A percentile compares a stretch with the other conserved stretches of the same genome.
Conservation (phyloP, 1,140 invertebrate species). For the Zaprionus inermis region DNA sequence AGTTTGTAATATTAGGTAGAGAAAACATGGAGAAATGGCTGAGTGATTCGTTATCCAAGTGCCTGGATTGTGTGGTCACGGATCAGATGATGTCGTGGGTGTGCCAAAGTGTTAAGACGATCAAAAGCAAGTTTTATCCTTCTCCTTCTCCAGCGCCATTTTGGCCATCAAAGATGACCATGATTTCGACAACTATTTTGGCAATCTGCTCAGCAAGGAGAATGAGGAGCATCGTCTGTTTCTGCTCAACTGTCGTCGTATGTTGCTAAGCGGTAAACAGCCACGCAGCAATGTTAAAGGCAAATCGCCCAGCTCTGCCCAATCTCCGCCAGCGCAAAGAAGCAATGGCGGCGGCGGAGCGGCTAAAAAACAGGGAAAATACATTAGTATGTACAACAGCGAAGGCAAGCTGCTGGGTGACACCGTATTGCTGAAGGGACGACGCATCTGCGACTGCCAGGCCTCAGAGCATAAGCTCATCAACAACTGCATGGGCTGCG, state of each 20-base stretch:
- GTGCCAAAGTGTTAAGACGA: background rate
- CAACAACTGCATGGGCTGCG: conserved; percentile 97
- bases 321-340: conserved; percentile 26
- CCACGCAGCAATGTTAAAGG: conserved; percentile 62
- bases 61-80: conserved; percentile 88
- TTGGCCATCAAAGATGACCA: conserved; percentile 87
- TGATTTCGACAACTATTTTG: conserved; percentile 89
- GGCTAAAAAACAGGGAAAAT: conserved; percentile 90
- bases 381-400: conserved; percentile 89
- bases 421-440: conserved; percentile 89
- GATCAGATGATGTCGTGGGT: conserved; percentile 88
- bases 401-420: conserved; percentile 88
- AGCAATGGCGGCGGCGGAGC: conserved; percentile 37
- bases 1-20: background rate
- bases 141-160: conserved; percentile 85
- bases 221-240: conserved; percentile 88
- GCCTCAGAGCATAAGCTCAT: conserved; percentile 95
- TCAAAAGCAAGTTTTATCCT: background rate
- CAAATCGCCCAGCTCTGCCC: conserved; percentile 8
- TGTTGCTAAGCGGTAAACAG: conserved; percentile 84
- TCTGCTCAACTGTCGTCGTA: conserved; percentile 87
- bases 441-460: conserved; percentile 96
- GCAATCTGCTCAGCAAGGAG: conserved; percentile 87
- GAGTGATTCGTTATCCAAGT: conserved; percentile 72
- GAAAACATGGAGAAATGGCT: conserved; percentile 77